Percentiles rank a stretch among this genome's conserved stretches.
phyloP scores from a whole-genome alignment of 2,888 invertebrate species.

The Spodoptera exigua region DNA sequence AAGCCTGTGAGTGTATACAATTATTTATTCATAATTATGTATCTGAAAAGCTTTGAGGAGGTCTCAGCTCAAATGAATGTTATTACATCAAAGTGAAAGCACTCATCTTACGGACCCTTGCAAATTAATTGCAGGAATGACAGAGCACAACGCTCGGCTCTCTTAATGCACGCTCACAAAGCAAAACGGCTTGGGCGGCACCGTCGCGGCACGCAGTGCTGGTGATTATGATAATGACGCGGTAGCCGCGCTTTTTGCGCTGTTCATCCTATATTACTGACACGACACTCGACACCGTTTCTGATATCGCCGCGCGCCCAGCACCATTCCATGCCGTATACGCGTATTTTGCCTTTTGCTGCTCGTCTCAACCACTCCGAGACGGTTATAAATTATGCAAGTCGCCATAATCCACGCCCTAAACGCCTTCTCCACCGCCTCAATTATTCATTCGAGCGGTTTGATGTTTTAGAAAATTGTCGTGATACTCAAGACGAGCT shows the following conservation, averaged over 20 bases:
- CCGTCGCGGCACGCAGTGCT: constrained; percentile 81
- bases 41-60: not conserved
- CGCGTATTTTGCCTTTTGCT: constrained; percentile 67
- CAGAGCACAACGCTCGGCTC: constrained; percentile 84
- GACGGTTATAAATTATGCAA: constrained; percentile 88
- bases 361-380: constrained; percentile 78
- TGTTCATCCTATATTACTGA: constrained; percentile 81
- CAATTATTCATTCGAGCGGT: constrained; percentile 88
- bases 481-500: constrained; percentile 82
- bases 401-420: constrained; percentile 87
- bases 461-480: constrained; percentile 89
- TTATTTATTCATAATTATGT: not conserved
- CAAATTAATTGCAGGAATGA: constrained; percentile 87
- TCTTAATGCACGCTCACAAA: constrained; percentile 88
- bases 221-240: constrained; percentile 89
- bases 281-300: constrained; percentile 78
- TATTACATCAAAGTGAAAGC: constrained; percentile 67
- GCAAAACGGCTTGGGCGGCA: constrained; percentile 85
- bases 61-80: constrained; percentile 10
- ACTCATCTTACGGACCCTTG: constrained; percentile 76
- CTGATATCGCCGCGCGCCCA: constrained; percentile 68
- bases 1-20: not conserved
- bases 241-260: constrained; percentile 87
- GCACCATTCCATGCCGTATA: constrained; percentile 61
- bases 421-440: constrained; percentile 86